phyloP scores from a whole-genome alignment of 1,140 invertebrate genomes.

The Cherax quadricarinatus region DNA sequence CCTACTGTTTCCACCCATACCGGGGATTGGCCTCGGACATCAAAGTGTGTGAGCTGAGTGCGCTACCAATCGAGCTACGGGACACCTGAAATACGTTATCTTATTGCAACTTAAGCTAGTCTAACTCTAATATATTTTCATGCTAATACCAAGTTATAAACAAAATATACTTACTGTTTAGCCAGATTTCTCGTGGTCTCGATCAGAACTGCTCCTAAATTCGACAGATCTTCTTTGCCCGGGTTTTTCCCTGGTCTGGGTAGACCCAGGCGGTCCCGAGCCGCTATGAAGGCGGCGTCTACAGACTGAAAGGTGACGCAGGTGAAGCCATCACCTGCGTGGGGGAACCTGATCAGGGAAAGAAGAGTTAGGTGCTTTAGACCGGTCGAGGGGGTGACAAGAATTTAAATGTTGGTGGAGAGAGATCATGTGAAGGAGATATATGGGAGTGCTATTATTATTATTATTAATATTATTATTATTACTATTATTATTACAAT shows the following conservation, averaged over 20 bases:
- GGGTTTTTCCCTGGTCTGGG: constrained; percentile 73
- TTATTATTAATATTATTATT: no score
- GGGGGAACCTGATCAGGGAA: constrained; percentile 12
- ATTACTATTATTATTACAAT: no score
- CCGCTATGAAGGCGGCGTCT: constrained; percentile 91
- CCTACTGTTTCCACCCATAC: no score
- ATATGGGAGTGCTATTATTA: background rate
- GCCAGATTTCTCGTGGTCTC: constrained; percentile 91
- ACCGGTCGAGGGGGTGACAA: background rate
- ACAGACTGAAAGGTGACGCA: constrained; percentile 95
- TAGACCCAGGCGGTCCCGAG: constrained; percentile 90
- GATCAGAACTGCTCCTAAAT: constrained; percentile 88
- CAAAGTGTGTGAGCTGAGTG: no score
- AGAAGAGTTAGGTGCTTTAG: background rate
- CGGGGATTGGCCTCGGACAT: no score
- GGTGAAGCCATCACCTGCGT: constrained; percentile 83
- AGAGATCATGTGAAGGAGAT: background rate
- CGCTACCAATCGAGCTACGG: no score
- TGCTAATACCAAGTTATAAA: no score
- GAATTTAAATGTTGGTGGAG: background rate
- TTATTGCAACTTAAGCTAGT: no score
- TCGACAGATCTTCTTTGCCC: constrained; percentile 83
- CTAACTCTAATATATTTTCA: no score
- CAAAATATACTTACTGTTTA: constrained; percentile 84
- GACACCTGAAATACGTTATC: no score